phyloP scores from a whole-genome alignment of 1,140 invertebrate genomes.

The Pseudomyrmex gracilis region DNA sequence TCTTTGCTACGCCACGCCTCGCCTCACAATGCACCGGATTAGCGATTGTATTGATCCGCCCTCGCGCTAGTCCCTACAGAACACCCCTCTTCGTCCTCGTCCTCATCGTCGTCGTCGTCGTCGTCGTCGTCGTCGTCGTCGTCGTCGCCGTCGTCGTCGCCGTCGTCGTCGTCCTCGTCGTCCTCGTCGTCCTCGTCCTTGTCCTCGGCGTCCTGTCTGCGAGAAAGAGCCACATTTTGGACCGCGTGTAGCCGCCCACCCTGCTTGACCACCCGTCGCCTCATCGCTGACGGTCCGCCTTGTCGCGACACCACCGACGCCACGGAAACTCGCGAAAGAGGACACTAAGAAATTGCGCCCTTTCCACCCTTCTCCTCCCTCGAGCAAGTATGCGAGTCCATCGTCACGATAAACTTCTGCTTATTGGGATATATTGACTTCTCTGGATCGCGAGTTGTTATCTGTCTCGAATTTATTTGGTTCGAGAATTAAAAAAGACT shows the following conservation, averaged over 20 bases:
- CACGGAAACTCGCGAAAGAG: slow-evolving; percentile 60
- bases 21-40: slow-evolving; percentile 84
- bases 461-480: not conserved
- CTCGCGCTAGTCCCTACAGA: slow-evolving; percentile 83
- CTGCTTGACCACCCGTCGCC: slow-evolving; percentile 58
- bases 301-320: slow-evolving; percentile 70
- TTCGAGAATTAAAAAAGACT: not conserved
- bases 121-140: slow-evolving; percentile 61
- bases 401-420: slow-evolving; percentile 9
- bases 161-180: no score
- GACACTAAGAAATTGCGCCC: slow-evolving; percentile 56
- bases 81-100: slow-evolving; percentile 57
- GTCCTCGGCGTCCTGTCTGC: slow-evolving; percentile 68
- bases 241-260: slow-evolving; percentile 69
- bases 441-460: not conserved
- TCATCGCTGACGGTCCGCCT: slow-evolving; percentile 58
- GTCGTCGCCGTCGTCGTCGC: slow-evolving; percentile 56
- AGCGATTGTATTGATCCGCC: slow-evolving; percentile 86
- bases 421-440: slow-evolving; percentile 24
- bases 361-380: not conserved
- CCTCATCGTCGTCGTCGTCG: slow-evolving; percentile 57
- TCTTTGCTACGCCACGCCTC: slow-evolving; percentile 84
- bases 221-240: slow-evolving; percentile 82
- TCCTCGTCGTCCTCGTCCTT: slow-evolving; percentile 65
- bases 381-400: slow-evolving; percentile 55